Conservation (phyloP, 2,113 vertebrate genomes). For the Clinocottus analis region DNA sequence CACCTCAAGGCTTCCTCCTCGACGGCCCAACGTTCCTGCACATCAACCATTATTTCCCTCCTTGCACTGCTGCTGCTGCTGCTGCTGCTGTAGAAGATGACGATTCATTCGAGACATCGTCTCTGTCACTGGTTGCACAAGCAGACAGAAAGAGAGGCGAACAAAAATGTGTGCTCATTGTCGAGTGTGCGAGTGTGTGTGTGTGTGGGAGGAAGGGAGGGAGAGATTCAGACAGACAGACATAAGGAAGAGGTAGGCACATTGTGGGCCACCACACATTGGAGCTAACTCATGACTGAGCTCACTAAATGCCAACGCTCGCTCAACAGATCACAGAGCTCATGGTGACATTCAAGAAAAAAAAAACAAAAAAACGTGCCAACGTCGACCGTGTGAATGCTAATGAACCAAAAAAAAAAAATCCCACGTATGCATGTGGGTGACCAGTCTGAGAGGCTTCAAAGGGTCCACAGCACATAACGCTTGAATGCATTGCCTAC, state of each 20-base stretch:
- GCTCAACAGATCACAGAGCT: slow-evolving; percentile 48
- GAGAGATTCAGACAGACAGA: slow-evolving; percentile 37
- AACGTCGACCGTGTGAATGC: slow-evolving; percentile 4
- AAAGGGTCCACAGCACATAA: slow-evolving; percentile 26
- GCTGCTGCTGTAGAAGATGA: slow-evolving; percentile 31
- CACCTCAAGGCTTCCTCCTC: slow-evolving; percentile 42
- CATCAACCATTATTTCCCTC: slow-evolving; percentile 51
- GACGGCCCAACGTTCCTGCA: slow-evolving; percentile 16
- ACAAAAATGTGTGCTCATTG: slow-evolving; percentile 25
- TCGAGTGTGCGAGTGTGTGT: slow-evolving; percentile 1
- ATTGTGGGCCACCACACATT: slow-evolving; percentile 32
- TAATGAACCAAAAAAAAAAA: slow-evolving; percentile 13
- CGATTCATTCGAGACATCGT: slow-evolving; percentile 54
- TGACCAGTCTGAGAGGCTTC: slow-evolving; percentile 1
- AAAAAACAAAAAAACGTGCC: slow-evolving; percentile 3
- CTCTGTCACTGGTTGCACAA: slow-evolving; percentile 72
- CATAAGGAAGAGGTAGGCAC: slow-evolving; percentile 39
- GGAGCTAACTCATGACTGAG: slow-evolving; percentile 40
- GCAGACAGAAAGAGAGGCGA: slow-evolving; percentile 31
- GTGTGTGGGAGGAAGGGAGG: slow-evolving; percentile 8
- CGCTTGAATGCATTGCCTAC: slow-evolving; percentile 21
- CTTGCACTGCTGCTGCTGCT: slow-evolving; percentile 25
- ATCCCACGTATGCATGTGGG: background rate
- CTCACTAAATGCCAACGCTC: slow-evolving; percentile 46
- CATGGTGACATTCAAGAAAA: slow-evolving; percentile 31